Base-by-base conservation (phyloP, 2,888 invertebrate species). In the Alentia gelatinosa region DNA sequence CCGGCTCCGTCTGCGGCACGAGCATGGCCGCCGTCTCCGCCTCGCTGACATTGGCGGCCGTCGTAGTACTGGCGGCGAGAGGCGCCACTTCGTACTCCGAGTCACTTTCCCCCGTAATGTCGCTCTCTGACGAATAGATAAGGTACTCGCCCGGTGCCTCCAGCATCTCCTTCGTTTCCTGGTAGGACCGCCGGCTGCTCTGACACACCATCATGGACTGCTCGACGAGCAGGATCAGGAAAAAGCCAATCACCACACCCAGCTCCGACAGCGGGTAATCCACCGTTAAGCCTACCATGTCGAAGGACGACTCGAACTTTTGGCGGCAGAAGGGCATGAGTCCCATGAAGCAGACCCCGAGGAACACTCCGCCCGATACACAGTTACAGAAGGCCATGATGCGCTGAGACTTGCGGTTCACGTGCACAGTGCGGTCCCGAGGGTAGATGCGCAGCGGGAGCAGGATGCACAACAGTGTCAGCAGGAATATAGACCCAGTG, bases 291-390 rank as follows among this genome's bases (percentile, higher is more conserved):
- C 74, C 40, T 39, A 92, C 63, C 30, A 93, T 89, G 47, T 83
- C 63, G n/a, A 91, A 74, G 12, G 79, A 90, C 35, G 56, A 40
- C 12, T 91, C 79, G 90, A 95, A 94, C 91, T 94, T 94, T 47
- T 94, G 93, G 90, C 94, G 91, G 5, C 95, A 95, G 91, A 94
- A 93, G 3, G 96, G 96, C 33, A 96, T 92, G 12, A 96, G 93
- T 47, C 94, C 95, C 9, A 96, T 91, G 92, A 96, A 95, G 91
- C 95, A 96, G 91, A 95, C 95, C 4, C 94, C 95, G 26, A 96
- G 93, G 91, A 96, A 96, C 26, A 96, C 95, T 4, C 96, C 96
- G 26, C 94, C 95, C 47, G 95, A 93, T 39, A 95, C 89, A 91
- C 95, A 95, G 92, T 95, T 95, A 30, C 91, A 91, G 30, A 93